These are phyloP conservation scores for Colinus virginianus DNA, from an alignment of 2,113 vertebrate species.

Conservation along the genomic window DNA sequence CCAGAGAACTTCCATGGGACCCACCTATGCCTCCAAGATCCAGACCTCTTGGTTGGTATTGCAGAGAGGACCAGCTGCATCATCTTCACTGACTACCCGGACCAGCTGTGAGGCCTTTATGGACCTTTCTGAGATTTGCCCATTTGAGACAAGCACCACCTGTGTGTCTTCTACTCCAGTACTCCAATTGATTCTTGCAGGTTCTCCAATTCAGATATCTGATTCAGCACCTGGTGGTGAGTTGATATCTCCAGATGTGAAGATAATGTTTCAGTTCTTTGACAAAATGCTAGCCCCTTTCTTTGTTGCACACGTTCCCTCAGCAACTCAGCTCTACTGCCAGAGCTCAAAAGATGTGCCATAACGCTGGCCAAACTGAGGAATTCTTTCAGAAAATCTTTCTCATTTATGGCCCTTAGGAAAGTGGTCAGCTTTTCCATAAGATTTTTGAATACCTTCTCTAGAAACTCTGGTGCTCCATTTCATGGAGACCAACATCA, in stretches of 20 bases:
- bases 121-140: not conserved
- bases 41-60: fast-evolving
- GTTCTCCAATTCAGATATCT: slow-evolving; percentile 16
- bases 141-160: not conserved
- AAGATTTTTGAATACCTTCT: not conserved
- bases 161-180: not conserved
- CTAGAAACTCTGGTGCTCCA: not conserved
- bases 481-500: not conserved
- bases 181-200: not conserved
- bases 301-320: not conserved
- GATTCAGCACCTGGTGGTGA: slow-evolving; percentile 35
- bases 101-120: not conserved
- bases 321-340: not conserved
- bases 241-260: not conserved
- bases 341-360: not conserved
- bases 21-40: not conserved
- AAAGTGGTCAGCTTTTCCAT: not conserved
- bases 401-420: not conserved
- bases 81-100: not conserved
- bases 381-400: not conserved
- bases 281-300: not conserved
- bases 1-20: not conserved
- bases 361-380: not conserved
- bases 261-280: not conserved
- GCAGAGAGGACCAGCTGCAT: not conserved